Evolutionary conservation across 2,888 invertebrate species (phyloP), one percentile per base, ranked within the genome.

Genomic region (Nomada ferruginata): DNA sequence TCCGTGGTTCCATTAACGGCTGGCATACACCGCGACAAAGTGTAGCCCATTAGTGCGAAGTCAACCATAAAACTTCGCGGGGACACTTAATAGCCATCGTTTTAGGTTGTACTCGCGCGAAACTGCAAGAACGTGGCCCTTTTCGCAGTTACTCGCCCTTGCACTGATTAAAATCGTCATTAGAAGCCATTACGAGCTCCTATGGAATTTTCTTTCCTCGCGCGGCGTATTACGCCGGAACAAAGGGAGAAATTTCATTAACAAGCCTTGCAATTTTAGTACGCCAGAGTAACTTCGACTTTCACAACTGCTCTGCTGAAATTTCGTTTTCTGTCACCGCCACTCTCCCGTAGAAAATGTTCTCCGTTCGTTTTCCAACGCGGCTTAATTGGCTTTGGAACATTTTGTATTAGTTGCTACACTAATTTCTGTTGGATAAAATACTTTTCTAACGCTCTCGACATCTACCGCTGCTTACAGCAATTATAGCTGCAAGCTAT

Each of bases 1-100:
- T 90, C 89, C 91, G 87, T 74, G 89, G 87, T 85, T 86, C 83
- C 85, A 85, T 86, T 89, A 82, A 84, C 87, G 82, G 81, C 61
- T 72, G 36, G 70, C 73, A 77, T 82, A 87, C 75, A 78, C 77
- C 71, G 76, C 70, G 84, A 88, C 86, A 80, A 84, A 80, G 79
- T 75, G 84, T 86, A 60, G 63, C 81, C 74, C 86, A 82, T 86
- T 88, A 88, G 74, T 65, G 76, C 77, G 26, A 79, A 86, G 82
- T 87, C 82, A 76, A 80, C 76, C 84, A 84, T 87, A 87, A 87
- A 88, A 84, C 82, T 86, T 82, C 23, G 23, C 65, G 75, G 15
- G 23, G 66, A 86, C 82, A 63, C 79, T 84, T 82, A 86, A 88
- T 79, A 75, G 75, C 73, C 82, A 76, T 86, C 81, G 86, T 78